Percentiles rank a stretch among this genome's conserved stretches.
phyloP scores from a whole-genome alignment of 2,113 vertebrate species.

The Lathamus discolor region DNA sequence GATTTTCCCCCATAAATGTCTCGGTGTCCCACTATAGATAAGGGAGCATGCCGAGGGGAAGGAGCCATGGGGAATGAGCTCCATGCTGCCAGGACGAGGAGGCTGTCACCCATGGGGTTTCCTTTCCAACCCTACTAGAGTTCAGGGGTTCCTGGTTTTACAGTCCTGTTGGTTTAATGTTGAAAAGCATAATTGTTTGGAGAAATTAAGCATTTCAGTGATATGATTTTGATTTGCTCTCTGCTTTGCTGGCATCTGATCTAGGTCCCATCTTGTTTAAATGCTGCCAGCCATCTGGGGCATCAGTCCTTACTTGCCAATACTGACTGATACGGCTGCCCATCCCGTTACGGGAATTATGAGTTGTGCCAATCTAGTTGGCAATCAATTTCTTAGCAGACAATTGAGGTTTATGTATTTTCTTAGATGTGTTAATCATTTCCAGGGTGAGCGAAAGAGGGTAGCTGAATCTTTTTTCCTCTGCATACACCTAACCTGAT shows the following conservation, averaged over 20 bases:
- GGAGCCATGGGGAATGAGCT: background rate
- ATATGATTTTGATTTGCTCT: background rate
- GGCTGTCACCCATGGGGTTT: background rate
- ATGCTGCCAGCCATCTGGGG: conserved; percentile 46
- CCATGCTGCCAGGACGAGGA: background rate
- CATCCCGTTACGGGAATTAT: background rate
- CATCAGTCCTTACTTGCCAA: conserved; percentile 27
- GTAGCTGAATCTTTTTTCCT: background rate
- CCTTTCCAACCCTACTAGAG: background rate
- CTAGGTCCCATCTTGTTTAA: conserved; percentile 29
- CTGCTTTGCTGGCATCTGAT: conserved; percentile 17
- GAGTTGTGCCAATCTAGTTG: conserved; percentile 7
- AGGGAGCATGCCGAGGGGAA: background rate
- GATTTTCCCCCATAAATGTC: background rate
- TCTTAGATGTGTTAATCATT: background rate
- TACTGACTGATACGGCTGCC: background rate
- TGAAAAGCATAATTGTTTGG: background rate
- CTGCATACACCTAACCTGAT: rapidly evolving
- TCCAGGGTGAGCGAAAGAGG: background rate
- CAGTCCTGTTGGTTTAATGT: background rate
- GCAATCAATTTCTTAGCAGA: background rate
- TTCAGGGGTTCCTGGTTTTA: background rate
- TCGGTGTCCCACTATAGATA: background rate
- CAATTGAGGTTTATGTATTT: background rate
- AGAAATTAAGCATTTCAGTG: background rate